Percentiles rank a stretch among this genome's conserved stretches.
phyloP scores from a whole-genome alignment of 2,113 vertebrate species.

The Petrocephalus zakoni region DNA sequence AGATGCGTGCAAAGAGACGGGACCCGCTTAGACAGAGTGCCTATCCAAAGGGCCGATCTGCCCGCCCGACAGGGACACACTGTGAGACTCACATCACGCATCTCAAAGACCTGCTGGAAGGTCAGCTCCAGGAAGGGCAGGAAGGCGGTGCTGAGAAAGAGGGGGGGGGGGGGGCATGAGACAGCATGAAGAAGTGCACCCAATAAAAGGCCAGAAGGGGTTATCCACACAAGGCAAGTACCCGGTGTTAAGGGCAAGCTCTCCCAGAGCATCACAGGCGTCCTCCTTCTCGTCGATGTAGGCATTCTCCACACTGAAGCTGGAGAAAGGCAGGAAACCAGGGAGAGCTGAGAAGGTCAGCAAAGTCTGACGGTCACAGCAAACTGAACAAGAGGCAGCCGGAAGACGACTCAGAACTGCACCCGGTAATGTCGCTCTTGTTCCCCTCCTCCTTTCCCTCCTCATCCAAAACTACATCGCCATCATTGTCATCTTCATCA shows the following conservation, averaged over 20 bases:
- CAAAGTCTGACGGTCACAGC: background rate
- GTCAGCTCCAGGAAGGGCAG: conserved; percentile 72
- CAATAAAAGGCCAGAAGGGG: background rate
- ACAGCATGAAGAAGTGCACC: background rate
- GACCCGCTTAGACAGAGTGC: background rate
- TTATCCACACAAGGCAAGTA: conserved; percentile 35
- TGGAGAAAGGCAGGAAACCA: background rate
- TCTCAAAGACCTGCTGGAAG: conserved; percentile 72
- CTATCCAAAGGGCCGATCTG: background rate
- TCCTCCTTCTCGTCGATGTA: conserved; percentile 86
- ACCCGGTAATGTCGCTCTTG: conserved; percentile 66
- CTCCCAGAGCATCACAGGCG: conserved; percentile 72
- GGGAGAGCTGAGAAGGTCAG: background rate
- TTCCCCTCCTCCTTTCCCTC: conserved; percentile 53
- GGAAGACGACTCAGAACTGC: background rate
- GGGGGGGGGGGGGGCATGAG: background rate
- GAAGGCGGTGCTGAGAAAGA: conserved; percentile 62
- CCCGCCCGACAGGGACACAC: background rate
- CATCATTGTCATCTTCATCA: conserved; percentile 45
- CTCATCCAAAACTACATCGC: conserved; percentile 57
- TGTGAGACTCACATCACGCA: conserved; percentile 66
- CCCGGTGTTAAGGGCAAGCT: conserved; percentile 73
- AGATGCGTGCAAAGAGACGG: background rate
- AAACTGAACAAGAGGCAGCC: background rate
- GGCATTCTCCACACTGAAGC: conserved; percentile 49